phyloP scores from a whole-genome alignment of 2,113 vertebrate species.

The Sigmodon hispidus region DNA sequence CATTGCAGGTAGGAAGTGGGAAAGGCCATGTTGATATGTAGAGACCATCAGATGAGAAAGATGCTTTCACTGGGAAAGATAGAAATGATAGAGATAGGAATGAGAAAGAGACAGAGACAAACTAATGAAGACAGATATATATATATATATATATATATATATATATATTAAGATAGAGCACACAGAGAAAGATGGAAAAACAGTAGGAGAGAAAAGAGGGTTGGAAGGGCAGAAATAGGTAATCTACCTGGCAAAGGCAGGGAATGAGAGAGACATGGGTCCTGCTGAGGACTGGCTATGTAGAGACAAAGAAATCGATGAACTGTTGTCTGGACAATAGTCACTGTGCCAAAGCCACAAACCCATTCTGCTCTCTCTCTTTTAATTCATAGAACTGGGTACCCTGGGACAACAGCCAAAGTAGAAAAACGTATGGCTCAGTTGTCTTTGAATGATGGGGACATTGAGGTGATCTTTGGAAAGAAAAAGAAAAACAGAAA shows the following conservation, averaged over 20 bases:
- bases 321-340: not conserved
- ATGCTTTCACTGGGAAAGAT: not conserved
- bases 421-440: not conserved
- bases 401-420: not conserved
- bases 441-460: not conserved
- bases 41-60: not conserved
- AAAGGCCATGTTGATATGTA: accelerated
- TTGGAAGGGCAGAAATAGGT: no score
- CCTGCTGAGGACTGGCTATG: accelerated
- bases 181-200: not conserved
- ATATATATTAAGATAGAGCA: not conserved
- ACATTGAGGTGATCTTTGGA: not conserved
- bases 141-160: not conserved
- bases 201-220: not conserved
- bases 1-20: conserved; percentile 88
- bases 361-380: not conserved
- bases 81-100: not conserved
- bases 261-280: accelerated
- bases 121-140: not conserved
- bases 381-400: not conserved
- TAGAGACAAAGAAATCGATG: not conserved
- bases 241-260: not conserved
- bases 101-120: not conserved
- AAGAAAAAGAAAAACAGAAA: not conserved
- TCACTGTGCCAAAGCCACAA: not conserved